Base-by-base conservation (phyloP, 2,888 invertebrate species). In the Tridacna crocea region DNA sequence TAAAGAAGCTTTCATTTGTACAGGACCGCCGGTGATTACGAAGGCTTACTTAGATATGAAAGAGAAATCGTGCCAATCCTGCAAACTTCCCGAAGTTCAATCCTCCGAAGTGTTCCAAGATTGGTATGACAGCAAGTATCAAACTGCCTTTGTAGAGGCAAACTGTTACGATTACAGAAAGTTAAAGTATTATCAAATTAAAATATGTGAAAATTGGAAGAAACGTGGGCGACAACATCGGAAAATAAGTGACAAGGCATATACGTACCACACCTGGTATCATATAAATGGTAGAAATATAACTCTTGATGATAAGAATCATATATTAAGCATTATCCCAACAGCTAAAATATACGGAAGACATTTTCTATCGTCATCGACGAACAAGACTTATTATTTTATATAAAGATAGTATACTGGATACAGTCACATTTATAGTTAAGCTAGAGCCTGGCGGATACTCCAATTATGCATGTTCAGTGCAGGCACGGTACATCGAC, bases 61-160 rank as follows among this genome's bases (percentile, higher is more conserved):
- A n/a, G 70, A 48, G 24, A 48, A 51, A 26, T 70, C 70, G 8
- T 70, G 70, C 46, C 70, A 70, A 15, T 6, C 70, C 10, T 70
- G 70, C 22, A 70, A 70, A 46, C n/a, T 70, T 24, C 70, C 70
- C 51, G 70, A 70, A 48, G 70, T 70, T 19, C 47, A 47, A 22
- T 26, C 70, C n/a, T 48, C 70, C 47, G 70, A 70, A 51, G 70
- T 70, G 48, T 70, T 70, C n/a, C 70, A 70, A n/a, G 70, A 70
- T 36, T 70, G 70, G 70, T 70, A 70, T 26, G 70, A 70, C 26
- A 51, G 19, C 26, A 48, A 51, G 22, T 70, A 70, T 24, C 70
- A 70, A 26, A 70, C 70, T 15, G 51, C 11, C 22, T 70, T 70
- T 24, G 51, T 70, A 6, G 70, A 70, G n/a, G 70, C 70, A 12